Evolutionary conservation across 2,888 invertebrate species (phyloP).

Genomic region (Dicroscelio sp.): DNA sequence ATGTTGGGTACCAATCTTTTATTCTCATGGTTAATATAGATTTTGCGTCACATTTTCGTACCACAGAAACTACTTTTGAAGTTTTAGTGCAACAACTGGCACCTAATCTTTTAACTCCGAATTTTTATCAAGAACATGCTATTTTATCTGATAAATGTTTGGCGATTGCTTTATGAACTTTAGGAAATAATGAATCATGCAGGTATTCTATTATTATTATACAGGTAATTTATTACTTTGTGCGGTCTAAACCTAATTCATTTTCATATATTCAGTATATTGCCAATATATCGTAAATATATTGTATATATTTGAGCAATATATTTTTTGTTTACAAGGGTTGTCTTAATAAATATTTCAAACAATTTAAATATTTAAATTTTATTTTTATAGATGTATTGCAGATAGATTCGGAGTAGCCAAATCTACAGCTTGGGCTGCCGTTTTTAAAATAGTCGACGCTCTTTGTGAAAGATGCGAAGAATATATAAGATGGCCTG

Average conservation of each 20-base stretch:
- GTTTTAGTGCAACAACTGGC: neutral
- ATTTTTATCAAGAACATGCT: neutral
- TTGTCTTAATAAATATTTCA: too few relatives aligned
- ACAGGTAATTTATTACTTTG: too few relatives aligned
- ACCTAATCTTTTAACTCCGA: neutral
- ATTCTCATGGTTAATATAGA: neutral
- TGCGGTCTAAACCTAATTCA: too few relatives aligned
- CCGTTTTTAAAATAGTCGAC: neutral
- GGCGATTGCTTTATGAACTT: neutral
- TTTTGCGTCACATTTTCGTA: neutral
- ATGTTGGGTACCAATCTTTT: too few relatives aligned
- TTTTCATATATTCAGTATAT: too few relatives aligned
- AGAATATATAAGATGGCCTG: neutral
- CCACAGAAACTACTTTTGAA: neutral
- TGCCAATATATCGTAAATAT: too few relatives aligned
- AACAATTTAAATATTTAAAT: too few relatives aligned
- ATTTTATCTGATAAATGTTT: neutral
- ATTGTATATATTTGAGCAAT: too few relatives aligned
- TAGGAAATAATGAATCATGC: neutral
- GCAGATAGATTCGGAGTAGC: constrained; percentile 33
- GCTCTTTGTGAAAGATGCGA: neutral
- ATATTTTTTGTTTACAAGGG: neutral
- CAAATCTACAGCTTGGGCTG: neutral
- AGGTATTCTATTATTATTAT: neutral
- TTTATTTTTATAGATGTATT: constrained; percentile 15